phyloP scores from a whole-genome alignment of 2,797 vertebrate species.

The Pseudochromis fuscus region DNA sequence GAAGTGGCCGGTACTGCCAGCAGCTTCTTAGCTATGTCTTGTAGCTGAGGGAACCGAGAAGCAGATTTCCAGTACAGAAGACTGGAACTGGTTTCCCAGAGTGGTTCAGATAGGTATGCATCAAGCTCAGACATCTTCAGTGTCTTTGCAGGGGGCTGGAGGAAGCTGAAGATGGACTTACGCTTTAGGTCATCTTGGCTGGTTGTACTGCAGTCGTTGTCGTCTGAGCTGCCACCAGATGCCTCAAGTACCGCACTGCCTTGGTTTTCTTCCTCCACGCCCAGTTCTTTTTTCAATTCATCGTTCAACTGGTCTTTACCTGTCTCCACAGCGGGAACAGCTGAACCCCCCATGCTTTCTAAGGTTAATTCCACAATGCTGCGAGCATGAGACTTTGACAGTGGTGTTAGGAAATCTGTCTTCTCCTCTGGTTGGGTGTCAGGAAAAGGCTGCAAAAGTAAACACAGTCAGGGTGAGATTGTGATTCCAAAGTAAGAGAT shows the following conservation, averaged over 20 bases:
- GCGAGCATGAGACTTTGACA: conserved; percentile 72
- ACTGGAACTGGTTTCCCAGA: conserved; percentile 60
- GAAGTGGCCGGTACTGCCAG: conserved; percentile 81
- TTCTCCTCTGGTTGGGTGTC: conserved; percentile 52
- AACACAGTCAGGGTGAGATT: background rate
- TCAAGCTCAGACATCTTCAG: conserved; percentile 75
- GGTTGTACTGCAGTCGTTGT: conserved; percentile 20
- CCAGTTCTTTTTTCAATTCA: conserved; percentile 26
- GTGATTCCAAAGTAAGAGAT: background rate
- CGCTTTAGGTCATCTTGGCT: conserved; percentile 66
- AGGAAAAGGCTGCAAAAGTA: conserved; percentile 77
- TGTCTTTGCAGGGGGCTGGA: conserved; percentile 68
- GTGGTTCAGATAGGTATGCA: conserved; percentile 78
- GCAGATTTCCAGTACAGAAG: conserved; percentile 81
- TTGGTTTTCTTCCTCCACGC: conserved; percentile 27
- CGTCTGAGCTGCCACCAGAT: conserved; percentile 33
- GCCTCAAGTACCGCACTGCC: background rate
- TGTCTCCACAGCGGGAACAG: background rate
- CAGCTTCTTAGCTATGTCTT: conserved; percentile 75
- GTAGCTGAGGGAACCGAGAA: conserved; percentile 75
- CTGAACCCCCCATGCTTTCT: conserved; percentile 14
- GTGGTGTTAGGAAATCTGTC: conserved; percentile 61
- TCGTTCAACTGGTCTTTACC: conserved; percentile 17
- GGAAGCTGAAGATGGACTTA: conserved; percentile 69
- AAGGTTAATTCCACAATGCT: conserved; percentile 66